phyloP scores from a whole-genome alignment of 2,113 vertebrate species.

The Lophius piscatorius region DNA sequence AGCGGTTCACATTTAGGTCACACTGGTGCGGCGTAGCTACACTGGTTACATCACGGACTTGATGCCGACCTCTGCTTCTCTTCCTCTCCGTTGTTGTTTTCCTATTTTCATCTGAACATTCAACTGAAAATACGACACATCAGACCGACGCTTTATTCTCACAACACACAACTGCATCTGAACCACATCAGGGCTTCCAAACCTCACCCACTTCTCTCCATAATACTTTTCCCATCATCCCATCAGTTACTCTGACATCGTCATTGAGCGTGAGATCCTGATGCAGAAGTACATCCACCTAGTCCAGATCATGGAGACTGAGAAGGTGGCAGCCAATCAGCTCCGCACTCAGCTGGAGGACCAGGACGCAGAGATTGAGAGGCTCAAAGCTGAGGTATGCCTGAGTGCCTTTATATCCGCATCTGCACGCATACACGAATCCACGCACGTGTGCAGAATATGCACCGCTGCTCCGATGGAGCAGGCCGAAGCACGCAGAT shows the following conservation, averaged over 20 bases:
- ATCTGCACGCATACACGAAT: constrained; percentile 28
- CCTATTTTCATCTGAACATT: constrained; percentile 17
- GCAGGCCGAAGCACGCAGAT: constrained; percentile 26
- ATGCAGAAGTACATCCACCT: constrained; percentile 99
- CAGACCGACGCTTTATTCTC: neutral
- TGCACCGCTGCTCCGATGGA: neutral
- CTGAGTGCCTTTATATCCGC: constrained; percentile 31
- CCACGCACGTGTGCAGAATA: neutral
- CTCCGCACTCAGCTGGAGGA: constrained; percentile 96
- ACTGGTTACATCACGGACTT: constrained; percentile 69
- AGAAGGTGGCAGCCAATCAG: constrained; percentile 95
- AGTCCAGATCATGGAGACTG: constrained; percentile 96
- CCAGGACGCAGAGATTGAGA: constrained; percentile 95
- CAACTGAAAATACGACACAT: neutral
- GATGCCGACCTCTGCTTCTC: constrained; percentile 43
- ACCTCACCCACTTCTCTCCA: neutral
- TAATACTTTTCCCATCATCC: too few species aligned
- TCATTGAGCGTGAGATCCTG: constrained; percentile 93
- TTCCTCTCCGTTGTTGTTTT: constrained; percentile 6
- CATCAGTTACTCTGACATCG: constrained; percentile 90
- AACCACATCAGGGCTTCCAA: too few species aligned
- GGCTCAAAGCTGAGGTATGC: constrained; percentile 93
- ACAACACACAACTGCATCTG: too few species aligned
- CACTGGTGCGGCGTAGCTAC: constrained; percentile 44
- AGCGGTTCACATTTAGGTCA: constrained; percentile 73